A percentile compares a stretch with the other conserved stretches of the same genome.
Evolutionary conservation across 2,888 invertebrate genomes (phyloP).

Genomic region (Brachylomia viminalis): DNA sequence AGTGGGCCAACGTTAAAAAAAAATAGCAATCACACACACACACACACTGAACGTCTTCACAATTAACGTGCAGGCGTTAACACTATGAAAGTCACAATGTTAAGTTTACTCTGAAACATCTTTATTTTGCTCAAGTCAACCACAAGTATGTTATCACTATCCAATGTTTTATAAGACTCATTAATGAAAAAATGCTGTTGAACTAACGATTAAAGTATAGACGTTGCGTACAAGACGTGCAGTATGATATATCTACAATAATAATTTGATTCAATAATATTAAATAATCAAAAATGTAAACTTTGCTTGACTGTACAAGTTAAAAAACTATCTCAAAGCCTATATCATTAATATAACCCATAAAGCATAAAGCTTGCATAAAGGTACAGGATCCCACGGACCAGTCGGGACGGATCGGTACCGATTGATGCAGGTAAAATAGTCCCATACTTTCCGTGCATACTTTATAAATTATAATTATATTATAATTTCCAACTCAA

Average conservation of each 20-base stretch:
- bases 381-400: too few species aligned
- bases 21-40: too few species aligned
- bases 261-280: not conserved
- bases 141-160: not conserved
- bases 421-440: too few species aligned
- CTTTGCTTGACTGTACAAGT: not conserved
- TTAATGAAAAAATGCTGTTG: not conserved
- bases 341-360: not conserved
- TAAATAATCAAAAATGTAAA: not conserved
- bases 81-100: not conserved
- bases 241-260: not conserved
- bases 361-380: not conserved
- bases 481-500: too few species aligned
- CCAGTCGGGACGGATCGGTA: too few species aligned
- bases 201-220: not conserved
- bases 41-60: too few species aligned
- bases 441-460: too few species aligned
- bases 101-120: not conserved
- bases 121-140: not conserved
- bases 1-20: too few species aligned
- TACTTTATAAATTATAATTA: too few species aligned
- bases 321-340: not conserved
- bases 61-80: too few species aligned
- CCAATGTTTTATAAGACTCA: not conserved
- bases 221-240: not conserved